Evolutionary conservation across 2,888 invertebrate genomes (phyloP).

Genomic region (Hemistola chrysoprasaria): DNA sequence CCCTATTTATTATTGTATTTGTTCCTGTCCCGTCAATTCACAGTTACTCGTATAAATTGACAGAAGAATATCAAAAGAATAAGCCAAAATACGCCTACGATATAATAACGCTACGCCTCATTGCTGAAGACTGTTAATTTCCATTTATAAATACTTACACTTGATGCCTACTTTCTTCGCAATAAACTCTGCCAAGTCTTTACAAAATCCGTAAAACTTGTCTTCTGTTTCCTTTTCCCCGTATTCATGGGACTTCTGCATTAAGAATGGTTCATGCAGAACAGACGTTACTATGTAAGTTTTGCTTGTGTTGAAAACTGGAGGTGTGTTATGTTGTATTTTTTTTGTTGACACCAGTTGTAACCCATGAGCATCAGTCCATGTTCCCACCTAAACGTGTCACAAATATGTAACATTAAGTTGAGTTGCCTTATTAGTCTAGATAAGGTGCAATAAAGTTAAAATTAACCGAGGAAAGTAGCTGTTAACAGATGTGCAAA

Average conservation of each 20-base stretch:
- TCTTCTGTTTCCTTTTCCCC: constrained; percentile 91
- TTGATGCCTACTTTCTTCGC: constrained; percentile 90
- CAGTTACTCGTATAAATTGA: no score
- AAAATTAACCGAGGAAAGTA: constrained; percentile 1
- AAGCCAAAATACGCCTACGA: no score
- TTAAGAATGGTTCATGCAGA: constrained; percentile 94
- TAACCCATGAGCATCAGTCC: constrained; percentile 91
- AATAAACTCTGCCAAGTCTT: constrained; percentile 93
- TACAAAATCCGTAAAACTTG: constrained; percentile 94
- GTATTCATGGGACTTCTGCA: constrained; percentile 84
- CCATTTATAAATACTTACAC: constrained; percentile 83
- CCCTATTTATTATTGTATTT: no score
- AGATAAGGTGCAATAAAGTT: no score
- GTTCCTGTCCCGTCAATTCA: no score
- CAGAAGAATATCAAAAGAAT: background rate
- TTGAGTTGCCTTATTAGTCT: no score
- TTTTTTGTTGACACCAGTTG: constrained; percentile 89
- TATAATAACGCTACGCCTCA: no score
- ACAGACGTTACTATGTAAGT: constrained; percentile 94
- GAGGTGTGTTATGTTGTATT: constrained; percentile 86
- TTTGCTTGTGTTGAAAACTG: constrained; percentile 89
- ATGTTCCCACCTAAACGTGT: constrained; percentile 88
- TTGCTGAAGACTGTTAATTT: no score
- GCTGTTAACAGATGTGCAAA: background rate
- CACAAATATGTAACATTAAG: background rate